A percentile compares a stretch with the other conserved stretches of the same genome.
These are phyloP conservation scores for Rynchops niger DNA, from an alignment of 2,113 vertebrate genomes.

Conservation along the genomic window DNA sequence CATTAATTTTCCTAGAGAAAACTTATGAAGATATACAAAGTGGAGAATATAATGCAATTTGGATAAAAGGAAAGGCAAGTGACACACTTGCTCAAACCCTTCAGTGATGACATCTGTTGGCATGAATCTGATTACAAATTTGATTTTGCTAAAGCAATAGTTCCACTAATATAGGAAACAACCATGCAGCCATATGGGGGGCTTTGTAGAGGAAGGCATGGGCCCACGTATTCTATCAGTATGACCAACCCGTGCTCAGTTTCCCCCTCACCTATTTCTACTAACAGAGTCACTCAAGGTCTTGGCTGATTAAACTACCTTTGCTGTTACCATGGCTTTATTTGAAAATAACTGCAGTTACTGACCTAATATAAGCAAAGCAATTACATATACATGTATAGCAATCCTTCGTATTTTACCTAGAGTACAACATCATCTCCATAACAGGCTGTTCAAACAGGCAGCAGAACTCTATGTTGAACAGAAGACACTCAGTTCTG, in stretches of 20 bases:
- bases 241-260: not conserved
- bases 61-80: not conserved
- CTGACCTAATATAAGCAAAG: not conserved
- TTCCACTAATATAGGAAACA: not conserved
- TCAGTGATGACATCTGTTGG: not conserved
- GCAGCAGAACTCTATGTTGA: not conserved
- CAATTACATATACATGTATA: not conserved
- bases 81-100: not conserved
- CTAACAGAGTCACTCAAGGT: not conserved
- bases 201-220: not conserved
- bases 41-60: accelerated
- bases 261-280: not conserved
- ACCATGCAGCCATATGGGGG: not conserved
- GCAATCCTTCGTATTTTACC: not conserved
- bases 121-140: not conserved
- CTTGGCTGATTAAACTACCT: not conserved
- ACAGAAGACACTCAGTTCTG: not conserved
- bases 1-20: not conserved
- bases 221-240: not conserved
- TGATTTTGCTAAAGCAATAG: not conserved
- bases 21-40: not conserved
- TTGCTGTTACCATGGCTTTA: not conserved
- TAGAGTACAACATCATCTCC: not conserved
- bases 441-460: not conserved
- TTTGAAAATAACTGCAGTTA: not conserved